phyloP scores from a whole-genome alignment of 2,888 invertebrate species.

The Psylliodes chrysocephalus region DNA sequence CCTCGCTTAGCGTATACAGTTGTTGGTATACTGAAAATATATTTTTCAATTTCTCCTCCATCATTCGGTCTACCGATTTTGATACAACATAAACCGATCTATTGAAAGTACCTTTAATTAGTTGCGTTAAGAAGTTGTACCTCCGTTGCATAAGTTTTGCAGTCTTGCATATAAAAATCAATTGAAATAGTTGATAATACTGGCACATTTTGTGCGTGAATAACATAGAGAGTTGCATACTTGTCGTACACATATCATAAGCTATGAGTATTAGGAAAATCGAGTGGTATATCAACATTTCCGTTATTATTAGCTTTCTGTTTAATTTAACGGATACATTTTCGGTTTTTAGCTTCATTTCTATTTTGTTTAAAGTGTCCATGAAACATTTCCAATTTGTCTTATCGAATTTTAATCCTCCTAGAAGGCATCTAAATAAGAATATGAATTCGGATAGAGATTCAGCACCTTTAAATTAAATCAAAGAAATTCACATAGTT shows the following conservation, averaged over 20 bases:
- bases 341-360: not conserved
- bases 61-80: not conserved
- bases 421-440: conserved; percentile 5
- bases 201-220: conserved; percentile 17
- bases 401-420: conserved; percentile 7
- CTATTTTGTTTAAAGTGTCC: not conserved
- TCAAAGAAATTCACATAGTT: too few relatives aligned
- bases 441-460: conserved; percentile 17
- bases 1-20: conserved; percentile 10
- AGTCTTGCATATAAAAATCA: conserved; percentile 17
- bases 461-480: conserved; percentile 15
- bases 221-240: not conserved
- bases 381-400: conserved; percentile 21
- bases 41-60: conserved; percentile 3
- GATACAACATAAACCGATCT: not conserved
- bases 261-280: not conserved
- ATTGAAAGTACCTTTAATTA: not conserved
- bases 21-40: conserved; percentile 19
- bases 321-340: not conserved
- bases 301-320: not conserved
- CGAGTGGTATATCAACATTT: conserved; percentile 1
- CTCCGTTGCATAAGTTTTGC: conserved; percentile 10
- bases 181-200: conserved; percentile 27
- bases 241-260: not conserved
- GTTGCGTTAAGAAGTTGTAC: conserved; percentile 22